Conservation (phyloP, 2,888 invertebrate species). For the Byasa hedistus region DNA sequence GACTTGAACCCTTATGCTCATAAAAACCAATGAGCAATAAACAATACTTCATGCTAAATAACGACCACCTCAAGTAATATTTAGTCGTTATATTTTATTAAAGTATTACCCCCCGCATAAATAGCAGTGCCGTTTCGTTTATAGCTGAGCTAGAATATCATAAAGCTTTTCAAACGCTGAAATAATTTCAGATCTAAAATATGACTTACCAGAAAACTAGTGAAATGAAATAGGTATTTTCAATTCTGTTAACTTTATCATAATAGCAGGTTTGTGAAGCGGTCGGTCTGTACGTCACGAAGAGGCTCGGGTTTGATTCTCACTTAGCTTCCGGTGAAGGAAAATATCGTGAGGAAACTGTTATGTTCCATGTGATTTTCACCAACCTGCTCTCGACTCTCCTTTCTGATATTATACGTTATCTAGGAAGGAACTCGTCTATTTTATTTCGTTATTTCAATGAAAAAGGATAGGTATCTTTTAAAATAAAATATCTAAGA, state of each 20-base stretch:
- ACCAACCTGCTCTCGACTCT: too few relatives aligned
- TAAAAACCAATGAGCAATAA: background rate
- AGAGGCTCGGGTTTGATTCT: background rate
- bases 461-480: too few relatives aligned
- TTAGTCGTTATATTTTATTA: background rate
- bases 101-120: background rate
- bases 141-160: background rate
- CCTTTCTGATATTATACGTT: too few relatives aligned
- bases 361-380: too few relatives aligned
- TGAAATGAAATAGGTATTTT: conserved; percentile 1
- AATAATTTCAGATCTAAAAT: background rate
- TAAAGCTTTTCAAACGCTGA: background rate
- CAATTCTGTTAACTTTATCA: background rate
- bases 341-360: too few relatives aligned
- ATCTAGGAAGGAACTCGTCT: too few relatives aligned
- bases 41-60: background rate
- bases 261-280: background rate
- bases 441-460: too few relatives aligned
- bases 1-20: background rate
- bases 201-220: background rate
- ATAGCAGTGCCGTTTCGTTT: background rate
- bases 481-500: too few relatives aligned
- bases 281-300: background rate
- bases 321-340: background rate
- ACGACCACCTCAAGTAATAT: conserved; percentile 1